These are phyloP conservation scores for Nymphalis c-album DNA, from an alignment of 2,888 invertebrate genomes.

Conservation along the genomic window DNA sequence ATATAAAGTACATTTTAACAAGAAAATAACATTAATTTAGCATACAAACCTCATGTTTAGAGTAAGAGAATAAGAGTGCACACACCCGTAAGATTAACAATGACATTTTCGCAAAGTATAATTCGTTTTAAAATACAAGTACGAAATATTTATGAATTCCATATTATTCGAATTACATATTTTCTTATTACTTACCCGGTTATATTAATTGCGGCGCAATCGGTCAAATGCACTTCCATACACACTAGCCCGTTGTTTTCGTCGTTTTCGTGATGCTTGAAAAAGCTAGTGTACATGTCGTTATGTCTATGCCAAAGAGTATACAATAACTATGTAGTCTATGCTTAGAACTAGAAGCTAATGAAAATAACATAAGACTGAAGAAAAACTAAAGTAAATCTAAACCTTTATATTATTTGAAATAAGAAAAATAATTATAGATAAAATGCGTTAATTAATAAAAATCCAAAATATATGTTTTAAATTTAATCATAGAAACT, in stretches of 20 bases:
- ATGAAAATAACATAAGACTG: neutral
- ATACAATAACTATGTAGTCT: constrained; percentile 10
- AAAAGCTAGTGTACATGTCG: constrained; percentile 67
- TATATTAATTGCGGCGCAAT: constrained; percentile 83
- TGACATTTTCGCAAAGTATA: constrained; percentile 45
- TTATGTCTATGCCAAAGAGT: constrained; percentile 49
- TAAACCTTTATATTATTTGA: neutral
- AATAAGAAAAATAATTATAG: no score
- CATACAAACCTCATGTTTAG: constrained; percentile 35
- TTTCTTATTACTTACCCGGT: constrained; percentile 70
- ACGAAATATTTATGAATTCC: constrained; percentile 24
- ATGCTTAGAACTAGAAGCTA: constrained; percentile 23
- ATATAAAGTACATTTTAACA: constrained; percentile 9
- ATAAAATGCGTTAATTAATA: no score
- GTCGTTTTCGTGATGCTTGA: constrained; percentile 74
- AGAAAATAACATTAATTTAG: constrained; percentile 18
- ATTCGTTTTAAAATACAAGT: constrained; percentile 32
- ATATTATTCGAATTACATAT: constrained; percentile 34
- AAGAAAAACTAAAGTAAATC: neutral
- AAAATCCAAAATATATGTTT: no score
- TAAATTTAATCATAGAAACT: no score
- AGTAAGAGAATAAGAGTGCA: constrained; percentile 51
- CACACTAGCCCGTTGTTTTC: constrained; percentile 82
- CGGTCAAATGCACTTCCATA: constrained; percentile 83
- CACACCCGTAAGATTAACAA: constrained; percentile 56